Percentiles rank a stretch among this genome's conserved stretches.
Evolutionary conservation across 2,797 vertebrate species (phyloP).

Genomic region (Chromis chromis): DNA sequence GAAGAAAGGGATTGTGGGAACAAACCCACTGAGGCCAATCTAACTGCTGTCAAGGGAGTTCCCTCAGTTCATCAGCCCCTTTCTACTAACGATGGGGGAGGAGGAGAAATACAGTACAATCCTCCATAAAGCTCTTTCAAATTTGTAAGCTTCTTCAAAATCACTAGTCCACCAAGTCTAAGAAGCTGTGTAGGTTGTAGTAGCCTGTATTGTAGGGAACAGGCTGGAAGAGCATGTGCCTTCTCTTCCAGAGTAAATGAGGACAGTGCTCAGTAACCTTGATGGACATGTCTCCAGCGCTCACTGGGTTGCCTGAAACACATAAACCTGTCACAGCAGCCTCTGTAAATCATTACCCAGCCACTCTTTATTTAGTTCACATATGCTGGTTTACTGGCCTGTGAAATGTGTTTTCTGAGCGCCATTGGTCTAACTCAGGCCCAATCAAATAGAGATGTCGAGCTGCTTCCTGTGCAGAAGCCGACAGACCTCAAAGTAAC

Average conservation of each 20-base stretch:
- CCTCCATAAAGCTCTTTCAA: constrained; percentile 52
- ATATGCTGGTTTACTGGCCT: constrained; percentile 85
- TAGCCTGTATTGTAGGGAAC: constrained; percentile 42
- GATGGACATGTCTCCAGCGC: constrained; percentile 82
- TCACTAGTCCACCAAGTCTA: constrained; percentile 32
- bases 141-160: constrained; percentile 63
- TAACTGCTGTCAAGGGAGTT: constrained; percentile 76
- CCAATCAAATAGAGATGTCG: constrained; percentile 81
- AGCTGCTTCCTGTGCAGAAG: constrained; percentile 65
- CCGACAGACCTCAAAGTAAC: constrained; percentile 77
- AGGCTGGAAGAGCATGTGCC: constrained; percentile 34
- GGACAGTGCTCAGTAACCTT: constrained; percentile 82
- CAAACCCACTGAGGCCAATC: constrained; percentile 72
- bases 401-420: constrained; percentile 84
- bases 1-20: constrained; percentile 77
- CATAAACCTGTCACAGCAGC: constrained; percentile 84
- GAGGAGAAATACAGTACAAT: constrained; percentile 46
- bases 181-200: constrained; percentile 31
- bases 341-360: constrained; percentile 85
- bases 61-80: constrained; percentile 74
- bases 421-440: constrained; percentile 78
- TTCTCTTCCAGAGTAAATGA: constrained; percentile 74
- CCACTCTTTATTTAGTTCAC: constrained; percentile 85
- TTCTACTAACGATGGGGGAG: constrained; percentile 62
- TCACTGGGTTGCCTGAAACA: constrained; percentile 78